phyloP scores from a whole-genome alignment of 1,140 invertebrate species.

The Drosophila kikkawai region DNA sequence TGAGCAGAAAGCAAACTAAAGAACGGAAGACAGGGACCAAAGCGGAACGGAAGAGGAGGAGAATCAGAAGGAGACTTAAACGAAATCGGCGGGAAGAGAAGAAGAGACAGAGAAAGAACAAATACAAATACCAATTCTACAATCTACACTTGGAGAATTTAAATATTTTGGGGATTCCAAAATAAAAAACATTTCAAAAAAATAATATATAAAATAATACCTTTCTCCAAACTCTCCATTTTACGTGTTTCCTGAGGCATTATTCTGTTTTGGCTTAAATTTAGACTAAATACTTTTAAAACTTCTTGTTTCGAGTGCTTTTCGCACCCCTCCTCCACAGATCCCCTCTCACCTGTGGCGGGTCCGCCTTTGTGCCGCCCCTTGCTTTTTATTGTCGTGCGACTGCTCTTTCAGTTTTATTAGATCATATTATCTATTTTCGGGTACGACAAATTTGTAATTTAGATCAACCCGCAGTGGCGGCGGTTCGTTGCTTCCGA shows the following conservation, averaged over 20 bases:
- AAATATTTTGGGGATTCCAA: neutral
- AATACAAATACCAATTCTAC: conserved; percentile 12
- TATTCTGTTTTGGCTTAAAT: neutral
- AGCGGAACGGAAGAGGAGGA: conserved; percentile 26
- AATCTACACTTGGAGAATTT: conserved; percentile 5
- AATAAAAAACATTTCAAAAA: neutral
- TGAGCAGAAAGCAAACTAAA: conserved; percentile 18
- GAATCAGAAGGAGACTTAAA: conserved; percentile 9
- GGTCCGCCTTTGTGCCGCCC: conserved; percentile 36
- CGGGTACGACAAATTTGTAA: conserved; percentile 75
- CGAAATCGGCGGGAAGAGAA: conserved; percentile 1
- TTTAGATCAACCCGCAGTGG: conserved; percentile 60
- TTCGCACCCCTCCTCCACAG: conserved; percentile 2
- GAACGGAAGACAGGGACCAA: conserved; percentile 14
- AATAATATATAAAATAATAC: neutral
- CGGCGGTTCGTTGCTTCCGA: conserved; percentile 12
- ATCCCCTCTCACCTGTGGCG: conserved; percentile 32
- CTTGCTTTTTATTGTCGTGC: conserved; percentile 67
- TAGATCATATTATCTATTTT: conserved; percentile 83
- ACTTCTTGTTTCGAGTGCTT: conserved; percentile 6
- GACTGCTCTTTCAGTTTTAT: conserved; percentile 78
- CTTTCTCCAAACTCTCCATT: neutral
- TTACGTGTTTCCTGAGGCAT: too few relatives aligned
- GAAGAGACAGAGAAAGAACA: neutral
- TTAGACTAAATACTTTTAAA: neutral